Base-by-base conservation (phyloP, 1,140 invertebrate species). In the Micrasema minimum region DNA sequence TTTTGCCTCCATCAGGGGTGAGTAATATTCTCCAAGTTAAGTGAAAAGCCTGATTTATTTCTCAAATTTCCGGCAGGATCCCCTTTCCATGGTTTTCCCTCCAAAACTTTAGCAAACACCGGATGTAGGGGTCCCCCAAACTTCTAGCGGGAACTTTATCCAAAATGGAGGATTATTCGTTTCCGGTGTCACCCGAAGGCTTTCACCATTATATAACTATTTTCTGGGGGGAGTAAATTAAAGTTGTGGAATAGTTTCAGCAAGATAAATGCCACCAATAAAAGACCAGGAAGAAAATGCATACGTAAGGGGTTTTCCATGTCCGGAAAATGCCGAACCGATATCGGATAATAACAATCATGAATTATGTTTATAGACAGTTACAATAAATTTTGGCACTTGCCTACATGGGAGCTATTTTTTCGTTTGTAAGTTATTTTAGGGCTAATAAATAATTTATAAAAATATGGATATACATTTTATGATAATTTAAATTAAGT, bases 41-140 rank as follows among this genome's bases (percentile, higher is more conserved):
- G 41, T 37, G 46, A 46, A 69, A 68, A 61, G 68, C 61, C 69
- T 72, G 73, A 75, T 75, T 75, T 75, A 75, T 75, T 72, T 31
- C 11, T 23, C 51, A 72, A 75, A 75, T 75, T 75, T 75, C 73
- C 73, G 73, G 65, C 41, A 51, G 45, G 43, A 53, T 53, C 55
- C 70, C 50, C 66, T 45, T 66, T 12, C 43, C 22, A 35, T 62
- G 50, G 65, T 46, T 69, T 72, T 73, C 51, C 51, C 50, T 41
- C 59, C 50, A 53, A 46, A 62, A 67, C 51, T 61, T 51, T 62
- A n/a, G 72, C 72, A 74, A 74, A 74, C 68, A 74, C 68, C 69
- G 73, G 73, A 75, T 69, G 73, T 66, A 68, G 66, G 61, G 43
- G 50, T 38, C 46, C 35, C 53, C 23, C n/a, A 72, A 72, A 69